Evolutionary conservation across 2,888 invertebrate species (phyloP), one percentile per base, ranked within the genome.

Genomic region (Stenichneumon culpator): DNA sequence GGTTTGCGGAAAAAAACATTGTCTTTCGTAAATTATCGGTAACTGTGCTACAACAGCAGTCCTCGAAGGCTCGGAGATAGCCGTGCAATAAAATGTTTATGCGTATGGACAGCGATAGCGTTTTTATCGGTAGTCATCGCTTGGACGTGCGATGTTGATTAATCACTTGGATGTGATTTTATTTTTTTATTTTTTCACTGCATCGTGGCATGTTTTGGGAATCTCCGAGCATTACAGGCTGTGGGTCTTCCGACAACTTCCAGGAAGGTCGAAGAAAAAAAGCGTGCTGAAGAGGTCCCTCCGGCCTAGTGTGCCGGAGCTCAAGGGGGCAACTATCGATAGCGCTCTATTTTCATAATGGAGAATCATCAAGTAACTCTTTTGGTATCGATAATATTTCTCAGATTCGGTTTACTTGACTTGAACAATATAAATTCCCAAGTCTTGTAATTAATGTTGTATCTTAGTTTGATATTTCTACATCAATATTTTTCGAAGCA

Each of bases 341-440:
- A 44, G 44, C 68, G 2, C 68, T 68, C 19, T 44, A 68, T 68
- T 68, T 22, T 11, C 44, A 1, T 2, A 50, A 68, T 68, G 68
- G 68, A 68, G 44, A n/a, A 44, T 39, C 68, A 68, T 68, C 47
- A 28, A n/a, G n/a, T n/a, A n/a, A n/a, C n/a, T n/a, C 52, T 19
- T 54, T 54, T 54, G 6, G 32, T 32, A 32, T 32, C 32, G 32
- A 32, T 32, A 4, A 5, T 32, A 32, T 32, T 32, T 32, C 32
- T 32, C 32, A 32, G 6, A 32, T 32, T 32, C 32, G 6, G 5
- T 32, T 32, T 32, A 6, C 6, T 32, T 32, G 0, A 32, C 32
- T 32, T 6, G 6, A 32, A 32, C 32, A 32, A 6, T 6, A 32
- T 5, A 1, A 32, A 32, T 32, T 32, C 32, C 6, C 5, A 32